Percentiles rank a stretch among this genome's conserved stretches.
These are phyloP conservation scores for Halictus rubicundus DNA, from an alignment of 1,140 invertebrate genomes.

Conservation along the genomic window DNA sequence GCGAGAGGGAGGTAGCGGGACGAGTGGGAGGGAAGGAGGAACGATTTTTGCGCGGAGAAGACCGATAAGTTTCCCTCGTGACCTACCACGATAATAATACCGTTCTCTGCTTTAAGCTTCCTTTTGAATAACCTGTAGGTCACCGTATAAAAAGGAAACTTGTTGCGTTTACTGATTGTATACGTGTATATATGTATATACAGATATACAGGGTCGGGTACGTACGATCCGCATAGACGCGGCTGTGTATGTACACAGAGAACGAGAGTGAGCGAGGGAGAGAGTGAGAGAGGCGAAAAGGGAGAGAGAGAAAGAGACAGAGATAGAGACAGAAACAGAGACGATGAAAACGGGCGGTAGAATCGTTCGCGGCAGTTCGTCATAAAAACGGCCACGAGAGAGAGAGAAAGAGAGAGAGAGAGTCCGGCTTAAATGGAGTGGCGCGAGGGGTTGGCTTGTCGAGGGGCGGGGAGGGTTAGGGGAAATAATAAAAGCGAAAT, in stretches of 20 bases:
- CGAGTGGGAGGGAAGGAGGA: not conserved
- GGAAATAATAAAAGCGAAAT: conserved; percentile 50
- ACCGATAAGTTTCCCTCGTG: conserved; percentile 62
- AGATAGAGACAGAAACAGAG: conserved; percentile 1
- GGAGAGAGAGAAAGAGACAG: not conserved
- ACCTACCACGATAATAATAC: conserved; percentile 63
- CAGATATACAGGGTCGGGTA: not conserved
- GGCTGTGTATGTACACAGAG: conserved; percentile 26
- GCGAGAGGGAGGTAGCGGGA: not conserved
- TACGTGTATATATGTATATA: conserved; percentile 39
- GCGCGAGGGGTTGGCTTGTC: not conserved
- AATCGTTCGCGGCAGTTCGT: conserved; percentile 30
- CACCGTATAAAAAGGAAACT: conserved; percentile 69
- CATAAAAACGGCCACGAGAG: conserved; percentile 41
- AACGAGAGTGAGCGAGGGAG: not conserved
- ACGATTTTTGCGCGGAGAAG: conserved; percentile 51
- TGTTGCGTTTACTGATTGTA: conserved; percentile 62
- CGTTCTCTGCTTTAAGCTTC: conserved; percentile 65
- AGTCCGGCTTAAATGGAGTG: not conserved
- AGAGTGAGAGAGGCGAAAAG: not conserved
- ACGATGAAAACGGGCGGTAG: not conserved
- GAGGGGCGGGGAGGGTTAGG: not conserved
- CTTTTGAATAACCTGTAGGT: conserved; percentile 68
- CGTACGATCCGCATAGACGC: conserved; percentile 1
- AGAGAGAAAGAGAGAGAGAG: not conserved